Evolutionary conservation across 2,888 invertebrate genomes (phyloP), one percentile per base, ranked within the genome.

Genomic region (Erynnis tages): DNA sequence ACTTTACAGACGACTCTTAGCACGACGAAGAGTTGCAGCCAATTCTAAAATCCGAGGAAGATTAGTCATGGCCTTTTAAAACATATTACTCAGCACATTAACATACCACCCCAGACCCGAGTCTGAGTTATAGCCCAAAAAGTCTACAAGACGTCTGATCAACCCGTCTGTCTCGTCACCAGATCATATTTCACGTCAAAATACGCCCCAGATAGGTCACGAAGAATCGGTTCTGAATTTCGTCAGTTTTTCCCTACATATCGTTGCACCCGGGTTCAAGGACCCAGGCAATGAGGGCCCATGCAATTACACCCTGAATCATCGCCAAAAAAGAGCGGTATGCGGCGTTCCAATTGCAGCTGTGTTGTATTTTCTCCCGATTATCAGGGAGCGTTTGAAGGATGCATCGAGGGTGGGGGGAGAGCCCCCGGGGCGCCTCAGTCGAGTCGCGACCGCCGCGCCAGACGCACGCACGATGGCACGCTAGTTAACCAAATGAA

Each of bases 291-390:
- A 73, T 73, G 77, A 78, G 66, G 67, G 67, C 71, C 71, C 77
- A 77, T 75, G 79, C 78, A 77, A 83, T 83, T 79, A 82, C 76
- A 61, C 74, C 62, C 79, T 82, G 83, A 84, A 66, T 84, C 86
- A 82, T 76, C 68, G 70, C 79, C 81, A 82, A 84, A 83, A 82
- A 82, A 79, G 69, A 76, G 68, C 67, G 71, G 69, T 74, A 82
- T 83, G 84, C 83, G 80, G 82, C 82, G 79, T 73, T 75, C 78
- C 80, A 81, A 86, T 87, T 86, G 85, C 74, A 82, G 82, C 76
- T 74, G 71, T 77, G 79, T 81, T 76, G 81, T 82, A 82, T 83
- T 78, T 82, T 82, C 85, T 83, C 84, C 76, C 82, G 82, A 85
- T 87, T 80, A 85, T 83, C 81, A 80, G 80, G 76, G 79, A 78